Base-by-base conservation (phyloP, 2,888 invertebrate genomes). In the Notodonta dromedarius region DNA sequence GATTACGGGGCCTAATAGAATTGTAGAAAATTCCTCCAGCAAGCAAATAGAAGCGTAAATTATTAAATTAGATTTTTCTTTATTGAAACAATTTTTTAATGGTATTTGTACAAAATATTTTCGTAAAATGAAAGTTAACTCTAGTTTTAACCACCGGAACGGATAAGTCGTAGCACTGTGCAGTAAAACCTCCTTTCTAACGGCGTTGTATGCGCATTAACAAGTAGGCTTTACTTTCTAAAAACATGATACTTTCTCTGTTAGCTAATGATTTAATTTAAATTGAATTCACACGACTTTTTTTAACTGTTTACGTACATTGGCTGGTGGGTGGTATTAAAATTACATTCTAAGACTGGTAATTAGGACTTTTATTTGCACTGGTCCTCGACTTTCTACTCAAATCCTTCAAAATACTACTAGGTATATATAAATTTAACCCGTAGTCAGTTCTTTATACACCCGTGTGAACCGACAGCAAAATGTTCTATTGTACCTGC, bases 91-190 rank as follows among this genome's bases (percentile, higher is more conserved):
- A 35, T 6, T 35, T 35, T 35, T 35, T 5, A 35, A 35, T 35
- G 5, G 4, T 13, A n/a, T 46, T 46, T 46, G 42, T 42, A 4
- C 42, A 11, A 42, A 9, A 11, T 11, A 46, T n/a, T 46, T 46
- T 46, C 5, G 11, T 46, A 5, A 13, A 46, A 46, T 46, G 46
- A 46, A 46, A 46, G 46, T 46, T 46, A 46, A n/a, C 13, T 46
- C 7, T 46, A 46, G n/a, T 46, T 46, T n/a, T 46, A 46, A 4
- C 13, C 46, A n/a, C 13, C 46, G n/a, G 46, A n/a, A n/a, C 46
- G 13, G 52, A 44, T 61, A 58, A 54, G 40, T 56, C n/a, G 46
- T 46, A 46, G n/a, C 46, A n/a, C 13, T 46, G 46, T 46, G 46
- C n/a, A 5, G 46, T 46, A n/a, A 46, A 46, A 46, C 46, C 46